phyloP scores from a whole-genome alignment of 2,797 vertebrate genomes.

The Melanotaenia nigrans region DNA sequence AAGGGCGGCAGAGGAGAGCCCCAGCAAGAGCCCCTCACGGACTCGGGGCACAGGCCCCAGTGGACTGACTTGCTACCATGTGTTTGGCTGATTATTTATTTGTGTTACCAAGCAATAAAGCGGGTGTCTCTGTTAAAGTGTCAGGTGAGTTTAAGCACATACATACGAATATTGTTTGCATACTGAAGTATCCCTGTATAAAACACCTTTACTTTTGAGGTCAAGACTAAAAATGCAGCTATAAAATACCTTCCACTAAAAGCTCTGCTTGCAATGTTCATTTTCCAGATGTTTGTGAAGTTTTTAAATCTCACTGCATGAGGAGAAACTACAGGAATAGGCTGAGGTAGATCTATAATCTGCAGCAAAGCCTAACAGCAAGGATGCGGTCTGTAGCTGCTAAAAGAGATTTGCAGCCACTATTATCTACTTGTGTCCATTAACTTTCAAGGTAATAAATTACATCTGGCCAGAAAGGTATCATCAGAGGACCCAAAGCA shows the following conservation, averaged over 20 bases:
- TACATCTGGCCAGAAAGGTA: conserved; percentile 13
- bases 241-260: background rate
- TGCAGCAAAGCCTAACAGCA: background rate
- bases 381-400: background rate
- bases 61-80: no score
- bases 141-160: no score
- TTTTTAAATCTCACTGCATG: conserved; percentile 6
- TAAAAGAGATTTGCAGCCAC: conserved; percentile 30
- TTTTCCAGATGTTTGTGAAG: conserved; percentile 20
- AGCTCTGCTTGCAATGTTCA: background rate
- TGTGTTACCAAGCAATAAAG: no score
- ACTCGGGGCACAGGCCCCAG: no score
- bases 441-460: conserved; percentile 42
- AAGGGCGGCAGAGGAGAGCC: no score
- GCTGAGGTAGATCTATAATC: background rate
- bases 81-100: no score
- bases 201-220: no score
- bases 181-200: no score
- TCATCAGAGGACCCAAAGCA: conserved; percentile 11
- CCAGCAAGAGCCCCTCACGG: no score
- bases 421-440: conserved; percentile 28
- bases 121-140: no score
- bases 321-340: conserved; percentile 25
- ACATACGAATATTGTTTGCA: no score
- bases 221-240: background rate